Evolutionary conservation across 2,113 vertebrate species (phyloP).

Genomic region (Nothobranchius kuhntae): DNA sequence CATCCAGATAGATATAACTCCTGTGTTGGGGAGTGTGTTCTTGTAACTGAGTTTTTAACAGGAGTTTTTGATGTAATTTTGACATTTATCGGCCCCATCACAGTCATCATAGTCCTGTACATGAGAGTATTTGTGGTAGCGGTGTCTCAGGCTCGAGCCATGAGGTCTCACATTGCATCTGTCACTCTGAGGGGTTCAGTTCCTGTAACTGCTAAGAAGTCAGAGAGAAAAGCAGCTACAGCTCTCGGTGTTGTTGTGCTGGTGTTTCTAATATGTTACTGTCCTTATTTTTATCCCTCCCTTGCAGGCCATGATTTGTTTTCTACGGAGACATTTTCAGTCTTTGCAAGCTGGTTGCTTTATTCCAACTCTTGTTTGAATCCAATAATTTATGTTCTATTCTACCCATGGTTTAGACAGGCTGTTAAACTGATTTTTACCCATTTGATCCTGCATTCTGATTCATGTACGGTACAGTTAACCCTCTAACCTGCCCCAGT

Average conservation of each 20-base stretch:
- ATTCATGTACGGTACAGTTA: background rate
- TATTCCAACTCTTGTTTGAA: conserved; percentile 40
- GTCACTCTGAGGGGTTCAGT: background rate
- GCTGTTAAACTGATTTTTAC: conserved; percentile 51
- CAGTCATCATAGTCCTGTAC: conserved; percentile 51
- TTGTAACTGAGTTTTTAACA: conserved; percentile 9
- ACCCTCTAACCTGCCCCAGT: too few species aligned
- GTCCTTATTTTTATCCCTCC: background rate
- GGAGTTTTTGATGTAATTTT: conserved; percentile 28
- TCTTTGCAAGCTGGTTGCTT: background rate
- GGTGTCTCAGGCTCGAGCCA: conserved; percentile 41
- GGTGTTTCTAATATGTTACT: conserved; percentile 26
- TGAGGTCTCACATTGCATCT: conserved; percentile 21
- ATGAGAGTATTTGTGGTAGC: conserved; percentile 41
- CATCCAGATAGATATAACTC: conserved; percentile 24
- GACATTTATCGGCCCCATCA: conserved; percentile 38
- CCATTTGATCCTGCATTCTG: conserved; percentile 16
- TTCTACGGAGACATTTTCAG: background rate
- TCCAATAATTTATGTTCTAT: conserved; percentile 49
- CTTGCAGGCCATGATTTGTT: background rate
- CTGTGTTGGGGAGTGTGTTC: conserved; percentile 45
- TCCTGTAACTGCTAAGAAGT: conserved; percentile 9
- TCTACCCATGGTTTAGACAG: conserved; percentile 56
- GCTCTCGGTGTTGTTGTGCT: conserved; percentile 31
- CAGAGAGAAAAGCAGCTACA: conserved; percentile 46